Conservation (phyloP, 2,113 vertebrate genomes). For the Synodontis membranacea region DNA sequence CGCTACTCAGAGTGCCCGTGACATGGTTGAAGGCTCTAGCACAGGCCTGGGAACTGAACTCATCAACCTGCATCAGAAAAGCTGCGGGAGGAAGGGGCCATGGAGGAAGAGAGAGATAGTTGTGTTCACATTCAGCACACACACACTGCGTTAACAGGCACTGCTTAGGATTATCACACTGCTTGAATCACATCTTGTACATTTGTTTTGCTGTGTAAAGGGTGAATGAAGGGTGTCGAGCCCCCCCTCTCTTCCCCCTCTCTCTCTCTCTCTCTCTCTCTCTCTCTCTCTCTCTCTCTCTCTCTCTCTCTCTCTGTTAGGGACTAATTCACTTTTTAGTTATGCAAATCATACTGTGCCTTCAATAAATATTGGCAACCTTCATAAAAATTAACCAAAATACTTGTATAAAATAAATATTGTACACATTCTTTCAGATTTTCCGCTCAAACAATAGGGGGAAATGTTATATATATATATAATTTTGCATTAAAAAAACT, state of each 20-base stretch:
- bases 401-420: not conserved
- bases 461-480: not conserved
- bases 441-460: not conserved
- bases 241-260: no score
- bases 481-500: no score
- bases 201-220: conserved; percentile 19
- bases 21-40: conserved; percentile 20
- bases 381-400: not conserved
- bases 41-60: conserved; percentile 41
- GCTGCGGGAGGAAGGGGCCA: not conserved
- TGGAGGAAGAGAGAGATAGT: conserved; percentile 23
- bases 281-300: not conserved
- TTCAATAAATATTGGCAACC: not conserved
- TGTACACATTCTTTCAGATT: not conserved
- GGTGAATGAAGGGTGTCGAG: not conserved
- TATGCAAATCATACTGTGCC: not conserved
- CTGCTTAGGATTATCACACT: conserved; percentile 19
- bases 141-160: not conserved
- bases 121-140: conserved; percentile 32
- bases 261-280: not conserved
- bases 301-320: not conserved
- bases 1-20: not conserved
- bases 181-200: conserved; percentile 15
- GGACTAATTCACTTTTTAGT: not conserved
- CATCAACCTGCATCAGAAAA: conserved; percentile 39